Percentiles rank a stretch among this genome's conserved stretches.
phyloP scores from a whole-genome alignment of 2,888 invertebrate species.

The Macrosiphum euphorbiae region DNA sequence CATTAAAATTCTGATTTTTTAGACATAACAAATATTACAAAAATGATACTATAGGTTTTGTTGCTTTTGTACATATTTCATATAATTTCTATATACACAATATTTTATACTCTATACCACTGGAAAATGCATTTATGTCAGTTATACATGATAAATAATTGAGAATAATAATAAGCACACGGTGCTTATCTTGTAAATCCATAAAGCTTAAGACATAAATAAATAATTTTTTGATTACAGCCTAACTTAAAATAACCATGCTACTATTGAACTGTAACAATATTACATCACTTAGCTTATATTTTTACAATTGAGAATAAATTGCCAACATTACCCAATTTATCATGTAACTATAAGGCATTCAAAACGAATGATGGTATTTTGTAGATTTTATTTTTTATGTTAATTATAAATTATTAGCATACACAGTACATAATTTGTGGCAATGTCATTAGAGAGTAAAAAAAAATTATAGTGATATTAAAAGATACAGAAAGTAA shows the following conservation, averaged over 20 bases:
- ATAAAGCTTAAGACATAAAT: constrained; percentile 60
- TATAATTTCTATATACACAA: constrained; percentile 61
- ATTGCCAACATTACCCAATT: constrained; percentile 32
- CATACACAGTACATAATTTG: constrained; percentile 1
- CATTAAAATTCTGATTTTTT: constrained; percentile 62
- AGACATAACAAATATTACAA: constrained; percentile 63
- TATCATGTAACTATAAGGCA: constrained; percentile 27
- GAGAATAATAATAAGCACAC: constrained; percentile 48
- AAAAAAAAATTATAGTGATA: constrained; percentile 40
- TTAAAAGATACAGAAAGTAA: constrained; percentile 60
- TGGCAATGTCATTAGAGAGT: constrained; percentile 23
- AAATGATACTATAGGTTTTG: constrained; percentile 62
- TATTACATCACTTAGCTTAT: constrained; percentile 30
- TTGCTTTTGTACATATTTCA: constrained; percentile 60
- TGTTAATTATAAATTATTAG: background rate
- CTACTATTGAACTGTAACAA: constrained; percentile 57
- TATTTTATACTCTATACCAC: constrained; percentile 59
- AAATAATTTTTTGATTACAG: constrained; percentile 61
- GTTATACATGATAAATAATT: constrained; percentile 62
- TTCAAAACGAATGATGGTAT: constrained; percentile 8
- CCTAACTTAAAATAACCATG: constrained; percentile 58
- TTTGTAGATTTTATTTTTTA: constrained; percentile 7
- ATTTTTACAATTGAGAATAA: constrained; percentile 9
- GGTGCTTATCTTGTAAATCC: constrained; percentile 52
- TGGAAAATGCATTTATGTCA: constrained; percentile 52